These are phyloP conservation scores for Dipodomys merriami DNA, from an alignment of 2,113 vertebrate species.

Conservation along the genomic window DNA sequence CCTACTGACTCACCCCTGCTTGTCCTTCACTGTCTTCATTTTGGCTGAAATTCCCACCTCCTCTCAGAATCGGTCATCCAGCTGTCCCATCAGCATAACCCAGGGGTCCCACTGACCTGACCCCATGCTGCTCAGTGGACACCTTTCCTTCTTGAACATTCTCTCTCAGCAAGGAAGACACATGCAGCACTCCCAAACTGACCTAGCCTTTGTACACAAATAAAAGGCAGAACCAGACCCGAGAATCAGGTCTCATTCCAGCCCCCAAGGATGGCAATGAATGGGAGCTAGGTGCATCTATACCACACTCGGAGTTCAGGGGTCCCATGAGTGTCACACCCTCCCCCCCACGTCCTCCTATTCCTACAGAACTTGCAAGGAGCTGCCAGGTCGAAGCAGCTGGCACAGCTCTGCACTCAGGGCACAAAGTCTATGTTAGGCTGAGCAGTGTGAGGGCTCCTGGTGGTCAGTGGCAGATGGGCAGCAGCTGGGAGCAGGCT, in stretches of 20 bases:
- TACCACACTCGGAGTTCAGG: background rate
- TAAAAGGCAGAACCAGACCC: fast-evolving
- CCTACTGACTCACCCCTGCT: background rate
- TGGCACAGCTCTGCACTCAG: fast-evolving
- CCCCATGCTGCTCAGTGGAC: no score
- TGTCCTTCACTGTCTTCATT: fast-evolving
- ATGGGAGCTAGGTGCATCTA: background rate
- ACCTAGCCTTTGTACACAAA: background rate
- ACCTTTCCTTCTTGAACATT: no score
- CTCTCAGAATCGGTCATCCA: no score
- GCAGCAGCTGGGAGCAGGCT: background rate
- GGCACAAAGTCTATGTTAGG: background rate
- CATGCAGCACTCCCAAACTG: fast-evolving
- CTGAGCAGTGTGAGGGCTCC: fast-evolving
- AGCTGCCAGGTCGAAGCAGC: fast-evolving
- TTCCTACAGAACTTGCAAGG: background rate
- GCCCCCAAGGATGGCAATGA: background rate
- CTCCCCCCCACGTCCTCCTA: background rate
- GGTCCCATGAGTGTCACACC: background rate
- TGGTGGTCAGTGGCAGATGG: background rate
- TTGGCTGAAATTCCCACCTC: background rate
- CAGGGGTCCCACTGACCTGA: background rate
- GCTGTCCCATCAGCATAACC: no score
- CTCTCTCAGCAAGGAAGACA: background rate
- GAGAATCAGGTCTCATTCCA: background rate